Evolutionary conservation across 2,797 vertebrate genomes (phyloP).

Genomic region (Brachyrhaphis roseni): DNA sequence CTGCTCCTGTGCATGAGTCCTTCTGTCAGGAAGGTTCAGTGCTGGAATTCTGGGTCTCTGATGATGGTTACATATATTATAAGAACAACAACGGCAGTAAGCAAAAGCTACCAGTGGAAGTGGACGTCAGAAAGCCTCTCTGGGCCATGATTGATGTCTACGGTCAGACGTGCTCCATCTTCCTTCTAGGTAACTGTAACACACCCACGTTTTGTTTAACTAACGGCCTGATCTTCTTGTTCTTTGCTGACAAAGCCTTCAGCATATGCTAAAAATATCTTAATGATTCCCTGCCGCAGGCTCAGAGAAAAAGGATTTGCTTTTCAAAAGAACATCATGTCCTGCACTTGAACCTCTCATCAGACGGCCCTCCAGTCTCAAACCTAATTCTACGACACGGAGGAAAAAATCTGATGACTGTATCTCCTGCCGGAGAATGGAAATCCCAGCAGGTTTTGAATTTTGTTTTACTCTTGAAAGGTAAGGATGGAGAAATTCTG

Average conservation of each 20-base stretch:
- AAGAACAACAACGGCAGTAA: not conserved
- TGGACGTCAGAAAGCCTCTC: constrained; percentile 69
- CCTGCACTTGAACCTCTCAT: constrained; percentile 17
- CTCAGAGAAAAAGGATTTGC: constrained; percentile 49
- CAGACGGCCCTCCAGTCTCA: not conserved
- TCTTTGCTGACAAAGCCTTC: not conserved
- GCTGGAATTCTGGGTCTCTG: constrained; percentile 82
- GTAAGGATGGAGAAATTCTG: not conserved
- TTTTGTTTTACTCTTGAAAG: not conserved
- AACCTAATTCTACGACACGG: not conserved
- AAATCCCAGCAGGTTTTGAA: constrained; percentile 28
- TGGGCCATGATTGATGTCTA: constrained; percentile 89
- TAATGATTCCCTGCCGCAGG: constrained; percentile 60
- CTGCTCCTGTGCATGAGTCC: constrained; percentile 46
- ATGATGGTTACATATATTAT: constrained; percentile 60
- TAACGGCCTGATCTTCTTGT: constrained; percentile 4
- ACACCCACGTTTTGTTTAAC: not conserved
- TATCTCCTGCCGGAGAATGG: not conserved
- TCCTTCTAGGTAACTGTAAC: constrained; percentile 77
- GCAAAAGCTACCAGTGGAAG: constrained; percentile 33
- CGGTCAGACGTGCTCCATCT: constrained; percentile 79
- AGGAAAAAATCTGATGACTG: not conserved
- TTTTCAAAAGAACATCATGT: constrained; percentile 64
- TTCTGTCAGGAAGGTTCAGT: constrained; percentile 43
- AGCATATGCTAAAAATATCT: not conserved